Conservation (phyloP, 2,888 invertebrate species). For the Cephalotes varians region DNA sequence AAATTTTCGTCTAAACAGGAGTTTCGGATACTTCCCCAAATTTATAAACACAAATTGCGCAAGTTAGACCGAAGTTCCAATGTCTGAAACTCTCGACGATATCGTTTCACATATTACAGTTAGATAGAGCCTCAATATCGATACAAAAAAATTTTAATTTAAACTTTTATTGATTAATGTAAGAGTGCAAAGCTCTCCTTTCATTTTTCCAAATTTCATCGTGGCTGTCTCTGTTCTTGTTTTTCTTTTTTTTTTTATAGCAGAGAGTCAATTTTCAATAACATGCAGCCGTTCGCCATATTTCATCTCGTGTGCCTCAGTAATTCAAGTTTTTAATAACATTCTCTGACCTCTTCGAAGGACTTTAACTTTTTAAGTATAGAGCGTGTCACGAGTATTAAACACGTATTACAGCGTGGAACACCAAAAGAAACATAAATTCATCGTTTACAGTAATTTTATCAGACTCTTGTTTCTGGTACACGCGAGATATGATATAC, state of each 20-base stretch:
- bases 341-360: background rate
- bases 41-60: constrained; percentile 13
- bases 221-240: no score
- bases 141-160: constrained; percentile 35
- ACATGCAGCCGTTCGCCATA: constrained; percentile 12
- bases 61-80: constrained; percentile 24
- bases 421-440: background rate
- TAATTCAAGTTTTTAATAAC: constrained; percentile 48
- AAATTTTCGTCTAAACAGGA: constrained; percentile 10
- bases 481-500: background rate
- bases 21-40: constrained; percentile 10
- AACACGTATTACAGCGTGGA: background rate
- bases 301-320: background rate
- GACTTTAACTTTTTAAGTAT: constrained; percentile 20
- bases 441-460: constrained; percentile 8
- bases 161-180: constrained; percentile 25
- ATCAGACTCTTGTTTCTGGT: background rate
- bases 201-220: constrained; percentile 29
- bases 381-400: background rate
- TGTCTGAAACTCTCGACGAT: constrained; percentile 23
- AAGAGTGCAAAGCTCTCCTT: background rate
- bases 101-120: constrained; percentile 14
- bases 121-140: background rate
- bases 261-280: constrained; percentile 33
- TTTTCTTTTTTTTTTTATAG: background rate